Base-by-base conservation (phyloP, 2,888 invertebrate species). In the Agrypnus murinus region DNA sequence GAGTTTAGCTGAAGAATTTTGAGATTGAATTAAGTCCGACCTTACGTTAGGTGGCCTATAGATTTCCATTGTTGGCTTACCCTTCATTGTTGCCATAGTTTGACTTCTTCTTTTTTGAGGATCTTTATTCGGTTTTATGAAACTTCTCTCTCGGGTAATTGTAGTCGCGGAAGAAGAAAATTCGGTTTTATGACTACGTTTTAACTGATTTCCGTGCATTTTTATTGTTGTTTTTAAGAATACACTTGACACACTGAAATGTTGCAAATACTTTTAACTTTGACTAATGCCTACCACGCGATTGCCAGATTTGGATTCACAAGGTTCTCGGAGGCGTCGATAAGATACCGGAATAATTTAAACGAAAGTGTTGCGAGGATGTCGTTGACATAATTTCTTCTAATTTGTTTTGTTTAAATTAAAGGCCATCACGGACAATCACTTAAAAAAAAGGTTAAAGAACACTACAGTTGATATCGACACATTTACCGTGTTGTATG, bases 31-130 rank as follows among this genome's bases (percentile, higher is more conserved):
- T 77, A 84, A 48, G 81, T 83, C 84, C 12, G 83, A 83, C 65
- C 85, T 75, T 6, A 84, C 83, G 64, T 86, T 95, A 84, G 96
- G 95, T 71, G 96, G 96, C 82, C 95, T 90, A 85, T 96, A 96
- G 79, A 96, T 93, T 87, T 95, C 95, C 87, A 96, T 90, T 19
- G 94, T 92, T 9, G 95, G 95, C 85, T 95, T 95, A 59, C 92
- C 90, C 83, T 92, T 90, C 62, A 86, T 82, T 70, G 88, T 86
- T 53, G 91, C 90, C 82, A 93, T 88, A 75, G 92, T 93, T 86
- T 92, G 91, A 85, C 91, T 93, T 81, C 92, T 89, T 79, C 93
- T 89, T 86, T 93, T 93, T 82, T 88, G 79, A 7, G 82, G 77
- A 38, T 85, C 84, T 60, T 80, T 80, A 84, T 88, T 91, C 48